phyloP scores from a whole-genome alignment of 2,797 vertebrate species.

The Eidolon dupreanum region DNA sequence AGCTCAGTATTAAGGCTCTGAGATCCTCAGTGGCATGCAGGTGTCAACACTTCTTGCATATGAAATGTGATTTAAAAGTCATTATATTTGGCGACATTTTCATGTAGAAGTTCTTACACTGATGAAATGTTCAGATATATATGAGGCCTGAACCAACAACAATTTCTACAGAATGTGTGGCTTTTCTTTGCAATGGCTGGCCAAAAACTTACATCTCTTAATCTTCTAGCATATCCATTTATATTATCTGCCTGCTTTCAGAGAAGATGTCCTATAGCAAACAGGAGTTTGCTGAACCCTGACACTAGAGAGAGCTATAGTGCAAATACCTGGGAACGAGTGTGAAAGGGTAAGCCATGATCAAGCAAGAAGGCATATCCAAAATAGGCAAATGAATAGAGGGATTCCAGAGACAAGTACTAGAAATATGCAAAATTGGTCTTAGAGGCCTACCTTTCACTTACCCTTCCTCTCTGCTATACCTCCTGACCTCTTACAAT shows the following conservation, averaged over 20 bases:
- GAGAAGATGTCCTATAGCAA: not conserved
- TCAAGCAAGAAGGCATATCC: not conserved
- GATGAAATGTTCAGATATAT: slow-evolving; percentile 8
- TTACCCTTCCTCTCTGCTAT: not conserved
- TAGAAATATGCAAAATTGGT: not conserved
- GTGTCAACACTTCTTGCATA: not conserved
- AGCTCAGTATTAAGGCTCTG: not conserved
- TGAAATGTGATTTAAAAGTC: not conserved
- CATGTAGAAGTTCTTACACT: not conserved
- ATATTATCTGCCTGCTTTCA: not conserved
- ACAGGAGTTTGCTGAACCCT: not conserved
- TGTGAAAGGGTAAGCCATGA: not conserved
- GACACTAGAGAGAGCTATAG: not conserved
- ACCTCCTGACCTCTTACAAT: not conserved
- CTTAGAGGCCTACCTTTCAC: not conserved
- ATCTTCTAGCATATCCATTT: not conserved
- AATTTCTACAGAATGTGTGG: not conserved
- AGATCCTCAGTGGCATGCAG: not conserved
- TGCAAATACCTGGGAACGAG: not conserved
- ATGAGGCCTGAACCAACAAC: not conserved
- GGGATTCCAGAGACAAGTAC: not conserved
- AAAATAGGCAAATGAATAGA: not conserved
- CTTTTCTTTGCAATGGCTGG: not conserved
- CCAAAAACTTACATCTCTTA: not conserved
- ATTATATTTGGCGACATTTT: not conserved